These are phyloP conservation scores for Phragmatobia fuliginosa DNA, from an alignment of 2,888 invertebrate genomes.

Conservation along the genomic window DNA sequence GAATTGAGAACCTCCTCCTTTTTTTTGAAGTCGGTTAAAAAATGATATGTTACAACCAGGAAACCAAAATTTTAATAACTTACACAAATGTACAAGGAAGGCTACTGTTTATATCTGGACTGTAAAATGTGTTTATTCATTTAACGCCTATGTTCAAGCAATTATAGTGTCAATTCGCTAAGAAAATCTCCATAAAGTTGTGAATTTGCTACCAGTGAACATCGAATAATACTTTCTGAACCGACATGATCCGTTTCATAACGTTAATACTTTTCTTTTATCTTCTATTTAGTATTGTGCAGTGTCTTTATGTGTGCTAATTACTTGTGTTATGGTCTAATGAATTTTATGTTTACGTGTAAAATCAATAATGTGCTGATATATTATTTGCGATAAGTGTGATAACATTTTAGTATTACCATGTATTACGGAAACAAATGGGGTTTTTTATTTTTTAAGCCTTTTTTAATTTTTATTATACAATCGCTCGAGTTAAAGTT, in stretches of 20 bases:
- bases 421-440: not conserved
- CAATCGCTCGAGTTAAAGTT: not conserved
- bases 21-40: no score
- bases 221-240: slow-evolving; percentile 40
- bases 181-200: slow-evolving; percentile 44
- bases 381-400: slow-evolving; percentile 5
- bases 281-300: slow-evolving; percentile 18
- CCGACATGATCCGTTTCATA: slow-evolving; percentile 37
- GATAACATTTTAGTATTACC: slow-evolving; percentile 21
- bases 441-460: no score
- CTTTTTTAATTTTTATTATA: not conserved
- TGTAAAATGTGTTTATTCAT: slow-evolving; percentile 24
- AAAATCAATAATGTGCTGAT: slow-evolving; percentile 5
- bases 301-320: not conserved
- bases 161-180: slow-evolving; percentile 40
- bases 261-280: slow-evolving; percentile 25
- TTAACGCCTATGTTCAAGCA: slow-evolving; percentile 30
- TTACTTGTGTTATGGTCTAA: not conserved
- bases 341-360: not conserved
- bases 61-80: slow-evolving; percentile 11
- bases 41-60: not conserved
- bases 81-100: slow-evolving; percentile 16
- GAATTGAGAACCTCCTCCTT: no score
- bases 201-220: slow-evolving; percentile 41
- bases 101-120: slow-evolving; percentile 16